A percentile compares a stretch with the other conserved stretches of the same genome.
Evolutionary conservation across 2,113 vertebrate species (phyloP).

Genomic region (Neogobius melanostomus): DNA sequence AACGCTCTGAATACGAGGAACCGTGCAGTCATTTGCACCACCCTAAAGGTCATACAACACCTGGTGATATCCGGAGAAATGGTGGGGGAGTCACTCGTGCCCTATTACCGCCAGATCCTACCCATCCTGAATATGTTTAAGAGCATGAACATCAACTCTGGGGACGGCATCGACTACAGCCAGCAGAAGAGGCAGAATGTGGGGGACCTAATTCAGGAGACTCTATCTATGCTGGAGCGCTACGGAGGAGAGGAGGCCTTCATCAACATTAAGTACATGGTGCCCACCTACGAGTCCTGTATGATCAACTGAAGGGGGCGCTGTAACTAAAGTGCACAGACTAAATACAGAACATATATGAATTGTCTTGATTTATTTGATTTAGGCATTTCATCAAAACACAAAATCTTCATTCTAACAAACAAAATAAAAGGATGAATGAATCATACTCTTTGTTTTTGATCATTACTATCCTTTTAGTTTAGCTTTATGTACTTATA

Average conservation of each 20-base stretch:
- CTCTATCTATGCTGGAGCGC: constrained; percentile 88
- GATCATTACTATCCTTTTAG: too few relatives aligned
- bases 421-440: not conserved
- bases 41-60: constrained; percentile 91
- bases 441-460: not conserved
- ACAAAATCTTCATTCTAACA: not conserved
- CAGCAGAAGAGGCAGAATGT: constrained; percentile 90
- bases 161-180: constrained; percentile 89
- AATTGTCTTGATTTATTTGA: not conserved
- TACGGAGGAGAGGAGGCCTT: constrained; percentile 87
- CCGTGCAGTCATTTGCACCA: constrained; percentile 87
- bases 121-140: constrained; percentile 96
- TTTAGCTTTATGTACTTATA: too few relatives aligned
- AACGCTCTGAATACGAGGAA: constrained; percentile 93
- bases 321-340: not conserved
- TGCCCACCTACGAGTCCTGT: constrained; percentile 92
- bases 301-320: constrained; percentile 46
- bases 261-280: constrained; percentile 97
- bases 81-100: constrained; percentile 90
- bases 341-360: not conserved
- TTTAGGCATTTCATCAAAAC: not conserved
- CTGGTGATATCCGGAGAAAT: constrained; percentile 88
- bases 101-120: constrained; percentile 94
- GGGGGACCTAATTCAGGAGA: constrained; percentile 91
- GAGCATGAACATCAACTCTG: constrained; percentile 87